Percentiles rank a stretch among this genome's conserved stretches.
Conservation (phyloP, 2,888 invertebrate genomes). For the Andrena chrysosceles region DNA sequence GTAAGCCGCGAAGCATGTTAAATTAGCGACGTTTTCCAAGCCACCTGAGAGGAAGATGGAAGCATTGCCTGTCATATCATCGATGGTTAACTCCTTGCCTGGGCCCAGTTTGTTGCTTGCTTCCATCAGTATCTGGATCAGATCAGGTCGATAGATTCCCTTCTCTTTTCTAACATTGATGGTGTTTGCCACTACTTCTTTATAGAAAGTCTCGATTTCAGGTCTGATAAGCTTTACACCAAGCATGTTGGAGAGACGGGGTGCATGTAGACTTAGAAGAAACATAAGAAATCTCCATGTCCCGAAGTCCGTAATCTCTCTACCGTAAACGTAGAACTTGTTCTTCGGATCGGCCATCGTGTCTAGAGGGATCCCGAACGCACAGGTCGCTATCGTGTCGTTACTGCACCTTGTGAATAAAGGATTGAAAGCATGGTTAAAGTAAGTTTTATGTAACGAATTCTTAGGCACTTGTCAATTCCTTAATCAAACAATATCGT, state of each 20-base stretch:
- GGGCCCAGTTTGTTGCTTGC: conserved; percentile 51
- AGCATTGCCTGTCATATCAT: conserved; percentile 86
- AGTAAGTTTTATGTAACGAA: too few relatives aligned
- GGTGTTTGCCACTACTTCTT: conserved; percentile 47
- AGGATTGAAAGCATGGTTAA: too few relatives aligned
- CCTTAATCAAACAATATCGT: too few relatives aligned
- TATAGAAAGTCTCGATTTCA: conserved; percentile 62
- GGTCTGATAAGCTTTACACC: too few relatives aligned
- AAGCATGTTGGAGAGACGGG: too few relatives aligned
- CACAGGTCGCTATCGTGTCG: conserved; percentile 78
- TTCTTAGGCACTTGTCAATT: too few relatives aligned
- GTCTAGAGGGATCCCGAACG: conserved; percentile 76
- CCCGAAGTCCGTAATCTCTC: conserved; percentile 56
- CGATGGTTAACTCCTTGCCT: conserved; percentile 64
- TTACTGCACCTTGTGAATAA: conserved; percentile 73
- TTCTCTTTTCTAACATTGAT: conserved; percentile 65
- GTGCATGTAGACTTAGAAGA: too few relatives aligned
- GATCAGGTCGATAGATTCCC: conserved; percentile 73
- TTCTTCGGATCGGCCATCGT: conserved; percentile 33
- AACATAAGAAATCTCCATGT: too few relatives aligned
- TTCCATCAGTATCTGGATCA: conserved; percentile 80
- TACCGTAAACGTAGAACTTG: conserved; percentile 76
- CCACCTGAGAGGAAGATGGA: conserved; percentile 81
- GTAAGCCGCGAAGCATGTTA: conserved; percentile 75
- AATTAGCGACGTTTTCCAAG: conserved; percentile 76